Percentiles rank a stretch among this genome's conserved stretches.
Conservation (phyloP, 2,888 invertebrate genomes). For the Ectemnius lituratus region DNA sequence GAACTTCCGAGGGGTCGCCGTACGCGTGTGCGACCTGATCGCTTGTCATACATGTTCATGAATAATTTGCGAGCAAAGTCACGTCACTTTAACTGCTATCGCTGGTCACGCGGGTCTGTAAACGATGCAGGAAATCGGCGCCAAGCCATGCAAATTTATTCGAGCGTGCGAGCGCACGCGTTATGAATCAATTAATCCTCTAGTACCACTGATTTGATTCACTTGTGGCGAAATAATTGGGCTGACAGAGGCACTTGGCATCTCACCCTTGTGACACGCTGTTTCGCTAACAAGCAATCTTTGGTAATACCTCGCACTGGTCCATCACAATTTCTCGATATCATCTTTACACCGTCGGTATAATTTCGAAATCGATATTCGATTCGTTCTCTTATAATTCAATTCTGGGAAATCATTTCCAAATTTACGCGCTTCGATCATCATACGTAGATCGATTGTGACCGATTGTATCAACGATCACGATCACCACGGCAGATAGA, state of each 20-base stretch:
- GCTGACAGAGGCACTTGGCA: background rate
- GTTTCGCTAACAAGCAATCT: background rate
- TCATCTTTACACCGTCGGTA: too few species aligned
- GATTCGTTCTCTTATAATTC: too few species aligned
- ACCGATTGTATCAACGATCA: background rate
- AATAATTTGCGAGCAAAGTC: too few species aligned
- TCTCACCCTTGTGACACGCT: background rate
- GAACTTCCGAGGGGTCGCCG: too few species aligned
- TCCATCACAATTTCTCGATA: background rate
- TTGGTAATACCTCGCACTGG: background rate
- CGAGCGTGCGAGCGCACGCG: background rate
- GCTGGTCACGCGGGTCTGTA: slow-evolving; percentile 6
- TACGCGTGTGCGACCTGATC: too few species aligned
- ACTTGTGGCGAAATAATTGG: slow-evolving; percentile 6
- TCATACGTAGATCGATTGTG: background rate
- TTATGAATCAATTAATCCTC: slow-evolving; percentile 19
- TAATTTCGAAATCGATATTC: too few species aligned
- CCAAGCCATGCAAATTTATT: slow-evolving; percentile 29
- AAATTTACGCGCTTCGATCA: too few species aligned
- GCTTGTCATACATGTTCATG: too few species aligned
- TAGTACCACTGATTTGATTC: background rate
- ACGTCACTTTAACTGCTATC: too few species aligned
- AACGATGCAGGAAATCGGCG: slow-evolving; percentile 17
- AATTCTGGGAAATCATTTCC: too few species aligned
- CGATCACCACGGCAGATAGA: slow-evolving; percentile 3